Evolutionary conservation across 2,888 invertebrate species (phyloP).

Genomic region (Drosophila mettleri): DNA sequence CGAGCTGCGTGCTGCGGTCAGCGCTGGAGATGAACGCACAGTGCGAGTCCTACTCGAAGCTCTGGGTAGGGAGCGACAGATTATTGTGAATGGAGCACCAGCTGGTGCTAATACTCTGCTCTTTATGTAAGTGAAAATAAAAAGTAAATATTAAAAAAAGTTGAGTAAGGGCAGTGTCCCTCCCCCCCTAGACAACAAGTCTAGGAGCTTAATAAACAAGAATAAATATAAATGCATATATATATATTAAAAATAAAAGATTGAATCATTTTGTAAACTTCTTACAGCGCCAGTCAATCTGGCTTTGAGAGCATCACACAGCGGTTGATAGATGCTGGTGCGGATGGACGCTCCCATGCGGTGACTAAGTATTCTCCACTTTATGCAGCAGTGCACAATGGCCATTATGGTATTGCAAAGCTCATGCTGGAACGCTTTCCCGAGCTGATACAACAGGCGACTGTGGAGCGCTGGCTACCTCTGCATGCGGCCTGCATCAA

Average conservation of each 20-base stretch:
- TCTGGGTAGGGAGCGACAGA: constrained; percentile 88
- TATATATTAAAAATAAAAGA: too few relatives aligned
- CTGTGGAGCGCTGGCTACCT: constrained; percentile 96
- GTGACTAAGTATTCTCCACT: constrained; percentile 96
- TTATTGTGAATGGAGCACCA: constrained; percentile 94
- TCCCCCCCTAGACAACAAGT: too few relatives aligned
- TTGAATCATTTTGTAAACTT: too few relatives aligned
- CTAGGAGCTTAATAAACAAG: too few relatives aligned
- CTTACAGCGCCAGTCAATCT: constrained; percentile 91
- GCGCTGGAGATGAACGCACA: constrained; percentile 89
- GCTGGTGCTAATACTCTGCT: constrained; percentile 94
- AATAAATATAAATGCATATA: too few relatives aligned
- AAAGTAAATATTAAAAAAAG: not conserved
- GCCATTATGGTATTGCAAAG: constrained; percentile 91
- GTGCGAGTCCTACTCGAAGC: constrained; percentile 89
- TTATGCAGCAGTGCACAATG: constrained; percentile 95
- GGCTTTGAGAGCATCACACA: constrained; percentile 92
- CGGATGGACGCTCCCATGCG: constrained; percentile 95
- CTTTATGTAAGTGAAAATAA: constrained; percentile 89
- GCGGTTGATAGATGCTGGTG: constrained; percentile 91
- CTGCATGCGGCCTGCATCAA: constrained; percentile 96
- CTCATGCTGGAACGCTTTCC: constrained; percentile 92
- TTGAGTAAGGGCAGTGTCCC: not conserved
- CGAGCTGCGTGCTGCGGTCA: constrained; percentile 91
- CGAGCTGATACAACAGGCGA: constrained; percentile 93